Evolutionary conservation across 2,113 vertebrate species (phyloP).

Genomic region (Furnarius figulus): DNA sequence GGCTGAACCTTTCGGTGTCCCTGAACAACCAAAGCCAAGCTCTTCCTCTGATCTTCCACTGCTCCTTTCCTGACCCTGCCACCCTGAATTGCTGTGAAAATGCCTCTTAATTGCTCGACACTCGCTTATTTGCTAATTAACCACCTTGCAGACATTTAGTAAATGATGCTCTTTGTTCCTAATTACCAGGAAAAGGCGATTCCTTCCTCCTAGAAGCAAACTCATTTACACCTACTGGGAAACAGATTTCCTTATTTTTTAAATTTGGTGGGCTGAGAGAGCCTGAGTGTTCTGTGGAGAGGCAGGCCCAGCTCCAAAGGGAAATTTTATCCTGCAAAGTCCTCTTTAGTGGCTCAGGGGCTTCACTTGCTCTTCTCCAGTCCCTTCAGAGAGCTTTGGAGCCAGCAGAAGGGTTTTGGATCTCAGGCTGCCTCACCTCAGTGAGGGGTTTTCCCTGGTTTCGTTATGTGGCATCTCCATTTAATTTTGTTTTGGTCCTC

Average conservation of each 20-base stretch:
- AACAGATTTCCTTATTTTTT: not conserved
- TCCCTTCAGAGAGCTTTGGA: not conserved
- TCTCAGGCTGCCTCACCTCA: not conserved
- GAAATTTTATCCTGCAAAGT: not conserved
- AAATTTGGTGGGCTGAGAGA: not conserved
- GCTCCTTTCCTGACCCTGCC: not conserved
- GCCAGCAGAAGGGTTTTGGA: rapidly evolving
- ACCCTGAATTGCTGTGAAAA: not conserved
- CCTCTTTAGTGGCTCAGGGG: not conserved
- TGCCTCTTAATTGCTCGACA: not conserved
- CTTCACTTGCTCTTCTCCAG: not conserved
- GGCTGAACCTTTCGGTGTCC: not conserved
- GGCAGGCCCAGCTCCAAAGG: not conserved
- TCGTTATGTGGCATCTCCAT: rapidly evolving
- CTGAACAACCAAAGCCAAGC: not conserved
- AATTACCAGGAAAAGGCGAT: slow-evolving; percentile 64
- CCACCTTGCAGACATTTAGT: slow-evolving; percentile 33
- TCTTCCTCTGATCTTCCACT: not conserved
- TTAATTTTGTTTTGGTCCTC: not conserved
- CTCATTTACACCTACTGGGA: slow-evolving; percentile 21
- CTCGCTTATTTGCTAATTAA: slow-evolving; percentile 60
- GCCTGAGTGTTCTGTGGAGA: not conserved
- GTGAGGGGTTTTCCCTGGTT: not conserved
- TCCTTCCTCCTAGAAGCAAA: slow-evolving; percentile 24
- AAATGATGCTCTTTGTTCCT: slow-evolving; percentile 46